phyloP scores from a whole-genome alignment of 2,113 vertebrate genomes.

The Parotia lawesii region DNA sequence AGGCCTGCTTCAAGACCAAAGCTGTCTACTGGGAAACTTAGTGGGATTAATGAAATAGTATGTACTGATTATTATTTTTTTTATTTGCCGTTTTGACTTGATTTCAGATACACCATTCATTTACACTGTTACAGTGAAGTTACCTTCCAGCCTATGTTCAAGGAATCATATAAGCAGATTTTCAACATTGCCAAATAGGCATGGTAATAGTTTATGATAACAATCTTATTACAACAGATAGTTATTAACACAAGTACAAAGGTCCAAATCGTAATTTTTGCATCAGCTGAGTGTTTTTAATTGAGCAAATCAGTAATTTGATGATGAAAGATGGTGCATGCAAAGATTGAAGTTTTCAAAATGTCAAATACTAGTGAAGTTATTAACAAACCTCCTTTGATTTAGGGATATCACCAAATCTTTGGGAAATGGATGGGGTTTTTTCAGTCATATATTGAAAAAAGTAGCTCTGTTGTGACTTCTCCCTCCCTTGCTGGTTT shows the following conservation, averaged over 20 bases:
- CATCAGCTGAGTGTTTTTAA: not conserved
- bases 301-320: not conserved
- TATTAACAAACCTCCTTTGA: not conserved
- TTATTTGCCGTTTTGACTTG: not conserved
- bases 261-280: not conserved
- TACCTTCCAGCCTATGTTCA: not conserved
- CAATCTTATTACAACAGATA: not conserved
- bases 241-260: not conserved
- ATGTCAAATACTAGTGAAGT: not conserved
- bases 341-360: not conserved
- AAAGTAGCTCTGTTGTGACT: not conserved
- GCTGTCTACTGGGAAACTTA: constrained; percentile 85
- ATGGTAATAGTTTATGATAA: not conserved
- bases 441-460: not conserved
- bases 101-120: not conserved
- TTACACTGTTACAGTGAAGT: not conserved
- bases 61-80: constrained; percentile 46
- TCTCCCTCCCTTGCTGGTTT: not conserved
- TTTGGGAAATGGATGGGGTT: not conserved
- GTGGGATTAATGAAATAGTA: constrained; percentile 96
- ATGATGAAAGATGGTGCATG: not conserved
- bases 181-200: not conserved
- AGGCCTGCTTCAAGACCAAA: constrained; percentile 94
- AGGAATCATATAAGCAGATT: not conserved
- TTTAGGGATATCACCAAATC: not conserved